Percentiles rank a stretch among this genome's conserved stretches.
These are phyloP conservation scores for Brachypteracias leptosomus DNA, from an alignment of 2,113 vertebrate genomes.

Conservation along the genomic window DNA sequence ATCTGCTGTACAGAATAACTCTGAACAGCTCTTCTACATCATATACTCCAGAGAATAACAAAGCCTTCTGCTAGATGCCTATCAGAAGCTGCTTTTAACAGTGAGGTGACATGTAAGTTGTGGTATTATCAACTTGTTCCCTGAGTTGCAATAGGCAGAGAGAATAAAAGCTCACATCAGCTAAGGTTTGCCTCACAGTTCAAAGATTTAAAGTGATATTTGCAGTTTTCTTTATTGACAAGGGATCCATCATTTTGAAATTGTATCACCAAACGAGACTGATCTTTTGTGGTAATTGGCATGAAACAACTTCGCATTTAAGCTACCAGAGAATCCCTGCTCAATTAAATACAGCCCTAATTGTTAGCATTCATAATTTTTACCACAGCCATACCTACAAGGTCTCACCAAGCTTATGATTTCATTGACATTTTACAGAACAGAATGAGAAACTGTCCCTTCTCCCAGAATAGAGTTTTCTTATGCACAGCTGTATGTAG, in stretches of 20 bases:
- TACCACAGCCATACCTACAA: neutral
- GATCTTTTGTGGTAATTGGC: neutral
- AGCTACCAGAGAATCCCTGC: neutral
- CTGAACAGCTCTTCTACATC: neutral
- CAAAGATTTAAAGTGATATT: conserved; percentile 4
- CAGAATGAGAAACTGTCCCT: neutral
- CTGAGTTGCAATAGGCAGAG: neutral
- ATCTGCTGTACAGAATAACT: neutral
- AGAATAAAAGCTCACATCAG: neutral
- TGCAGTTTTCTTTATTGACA: neutral
- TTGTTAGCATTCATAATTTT: neutral
- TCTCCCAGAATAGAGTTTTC: neutral
- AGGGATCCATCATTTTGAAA: neutral
- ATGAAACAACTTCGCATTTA: neutral
- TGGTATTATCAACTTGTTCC: neutral
- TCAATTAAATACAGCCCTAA: neutral
- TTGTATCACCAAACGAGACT: neutral
- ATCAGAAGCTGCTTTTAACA: neutral
- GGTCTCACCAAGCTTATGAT: neutral
- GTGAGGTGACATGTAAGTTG: neutral
- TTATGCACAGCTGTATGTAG: neutral
- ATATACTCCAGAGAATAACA: neutral
- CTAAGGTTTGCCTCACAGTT: neutral
- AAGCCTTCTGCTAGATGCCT: neutral
- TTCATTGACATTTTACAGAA: neutral